Conservation (phyloP, 1,140 invertebrate genomes). For the Papilio machaon region DNA sequence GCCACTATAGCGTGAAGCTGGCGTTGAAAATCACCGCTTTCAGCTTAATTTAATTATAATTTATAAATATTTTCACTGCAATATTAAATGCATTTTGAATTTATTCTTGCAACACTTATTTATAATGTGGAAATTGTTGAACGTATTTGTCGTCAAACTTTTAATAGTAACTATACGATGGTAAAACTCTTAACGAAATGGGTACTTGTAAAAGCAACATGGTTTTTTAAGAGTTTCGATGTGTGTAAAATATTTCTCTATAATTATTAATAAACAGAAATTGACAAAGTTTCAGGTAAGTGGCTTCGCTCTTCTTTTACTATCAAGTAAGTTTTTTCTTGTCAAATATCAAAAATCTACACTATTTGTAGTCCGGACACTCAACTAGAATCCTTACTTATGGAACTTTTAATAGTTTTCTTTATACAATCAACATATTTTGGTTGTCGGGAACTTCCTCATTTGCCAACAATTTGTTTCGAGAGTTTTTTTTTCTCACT, state of each 20-base stretch:
- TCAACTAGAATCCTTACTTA: slow-evolving; percentile 67
- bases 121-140: neutral
- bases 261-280: neutral
- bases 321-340: neutral
- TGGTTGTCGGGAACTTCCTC: slow-evolving; percentile 77
- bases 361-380: slow-evolving; percentile 62
- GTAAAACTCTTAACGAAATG: too few relatives aligned
- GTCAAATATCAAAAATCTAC: slow-evolving; percentile 37
- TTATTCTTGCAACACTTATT: neutral
- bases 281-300: too few relatives aligned
- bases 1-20: slow-evolving; percentile 62
- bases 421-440: slow-evolving; percentile 82
- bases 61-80: slow-evolving; percentile 18
- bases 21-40: slow-evolving; percentile 64
- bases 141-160: neutral
- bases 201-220: too few relatives aligned
- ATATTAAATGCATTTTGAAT: slow-evolving; percentile 11
- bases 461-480: slow-evolving; percentile 80
- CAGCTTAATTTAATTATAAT: slow-evolving; percentile 40
- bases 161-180: neutral
- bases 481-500: slow-evolving; percentile 66
- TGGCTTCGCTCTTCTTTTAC: neutral
- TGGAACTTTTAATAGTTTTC: slow-evolving; percentile 81
- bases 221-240: neutral
- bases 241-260: neutral